Percentiles rank a stretch among this genome's conserved stretches.
phyloP scores from a whole-genome alignment of 2,113 vertebrate species.

The Dendropsophus ebraccatus region DNA sequence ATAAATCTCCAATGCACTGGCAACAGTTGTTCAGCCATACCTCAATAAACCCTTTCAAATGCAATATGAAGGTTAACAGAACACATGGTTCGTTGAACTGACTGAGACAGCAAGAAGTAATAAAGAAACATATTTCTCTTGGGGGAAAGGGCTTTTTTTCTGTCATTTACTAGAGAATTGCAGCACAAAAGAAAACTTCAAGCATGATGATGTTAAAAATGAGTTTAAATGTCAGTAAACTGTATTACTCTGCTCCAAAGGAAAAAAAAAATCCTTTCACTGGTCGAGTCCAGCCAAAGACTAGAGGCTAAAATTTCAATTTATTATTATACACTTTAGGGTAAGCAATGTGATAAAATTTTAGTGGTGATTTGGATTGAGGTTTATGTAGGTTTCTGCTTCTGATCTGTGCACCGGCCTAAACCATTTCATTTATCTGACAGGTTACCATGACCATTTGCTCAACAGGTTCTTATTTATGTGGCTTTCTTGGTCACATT shows the following conservation, averaged over 20 bases:
- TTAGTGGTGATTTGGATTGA: not conserved
- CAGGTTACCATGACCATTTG: not conserved
- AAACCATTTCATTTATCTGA: not conserved
- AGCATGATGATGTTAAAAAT: constrained; percentile 37
- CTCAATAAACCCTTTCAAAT: constrained; percentile 53
- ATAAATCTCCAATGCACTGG: not conserved
- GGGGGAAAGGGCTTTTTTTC: constrained; percentile 54
- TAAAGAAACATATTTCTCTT: constrained; percentile 60
- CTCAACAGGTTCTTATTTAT: not conserved
- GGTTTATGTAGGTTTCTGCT: not conserved
- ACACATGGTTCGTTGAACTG: constrained; percentile 57
- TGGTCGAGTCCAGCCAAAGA: not conserved
- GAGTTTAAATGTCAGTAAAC: constrained; percentile 36
- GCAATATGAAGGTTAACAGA: constrained; percentile 56
- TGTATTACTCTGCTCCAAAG: constrained; percentile 7
- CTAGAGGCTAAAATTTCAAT: not conserved
- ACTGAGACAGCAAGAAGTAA: constrained; percentile 54
- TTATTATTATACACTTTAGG: not conserved
- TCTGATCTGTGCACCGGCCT: not conserved
- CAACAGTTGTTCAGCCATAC: constrained; percentile 19
- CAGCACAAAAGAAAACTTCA: constrained; percentile 44
- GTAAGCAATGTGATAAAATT: not conserved
- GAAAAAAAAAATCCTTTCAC: constrained; percentile 23
- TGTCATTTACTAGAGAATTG: constrained; percentile 51
- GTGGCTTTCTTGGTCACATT: not conserved